Base-by-base conservation (phyloP, 2,113 vertebrate species). In the Rhineura floridana region DNA sequence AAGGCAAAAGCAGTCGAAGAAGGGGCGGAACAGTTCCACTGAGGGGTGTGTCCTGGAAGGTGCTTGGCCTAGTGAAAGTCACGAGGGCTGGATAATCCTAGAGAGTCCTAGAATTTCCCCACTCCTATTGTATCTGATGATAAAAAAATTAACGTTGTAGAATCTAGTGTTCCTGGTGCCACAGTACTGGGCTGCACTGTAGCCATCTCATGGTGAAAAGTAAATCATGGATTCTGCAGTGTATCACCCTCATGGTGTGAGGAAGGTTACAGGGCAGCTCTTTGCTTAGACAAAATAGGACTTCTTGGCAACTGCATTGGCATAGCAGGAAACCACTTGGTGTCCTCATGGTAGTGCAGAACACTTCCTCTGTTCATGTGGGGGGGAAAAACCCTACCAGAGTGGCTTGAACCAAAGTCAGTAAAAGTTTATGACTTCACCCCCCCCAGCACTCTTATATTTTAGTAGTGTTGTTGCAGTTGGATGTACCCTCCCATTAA, bases 401-500 rank as follows among this genome's bases (percentile, higher is more conserved):
- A 42, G n/a, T 73, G n/a, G 73, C 83, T 17, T 44, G 69, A 91
- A 79, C 72, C 93, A 91, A 72, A 93, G 77, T 28, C 0, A 0
- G 6, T 50, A 88, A 90, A 59, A 62, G 81, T 81, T 90, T 84
- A 28, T 67, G 87, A 77, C 88, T 87, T 84, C 65, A 91, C 79
- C 44, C 73, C 42, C 52, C 72, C n/a, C n/a, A n/a, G n/a, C n/a
- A n/a, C n/a, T n/a, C n/a, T n/a, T n/a, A n/a, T n/a, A n/a, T n/a
- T n/a, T n/a, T n/a, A n/a, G n/a, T n/a, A n/a, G n/a, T n/a, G n/a
- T n/a, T n/a, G n/a, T n/a, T n/a, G n/a, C n/a, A n/a, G n/a, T n/a
- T n/a, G n/a, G n/a, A n/a, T n/a, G n/a, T n/a, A n/a, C n/a, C n/a
- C n/a, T n/a, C n/a, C n/a, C n/a, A n/a, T n/a, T n/a, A n/a, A n/a